Percentiles rank a stretch among this genome's conserved stretches.
Evolutionary conservation across 1,140 invertebrate genomes (phyloP).

Genomic region (Telenomus remus): DNA sequence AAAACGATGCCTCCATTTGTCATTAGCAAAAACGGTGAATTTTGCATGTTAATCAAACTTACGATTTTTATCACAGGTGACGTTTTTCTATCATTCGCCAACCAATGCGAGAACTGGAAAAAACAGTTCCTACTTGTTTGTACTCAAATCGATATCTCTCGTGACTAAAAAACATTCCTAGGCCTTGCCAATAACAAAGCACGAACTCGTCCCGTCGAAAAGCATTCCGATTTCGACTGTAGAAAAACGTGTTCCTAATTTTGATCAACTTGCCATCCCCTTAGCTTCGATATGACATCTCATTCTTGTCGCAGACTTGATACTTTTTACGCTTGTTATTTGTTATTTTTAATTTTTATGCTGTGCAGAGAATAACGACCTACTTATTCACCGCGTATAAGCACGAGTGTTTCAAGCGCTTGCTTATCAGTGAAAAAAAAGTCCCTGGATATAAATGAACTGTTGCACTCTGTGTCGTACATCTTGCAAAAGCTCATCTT

Average conservation of each 20-base stretch:
- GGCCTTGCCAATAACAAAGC: constrained; percentile 2
- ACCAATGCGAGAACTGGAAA: constrained; percentile 9
- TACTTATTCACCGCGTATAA: constrained; percentile 53
- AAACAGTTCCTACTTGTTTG: constrained; percentile 10
- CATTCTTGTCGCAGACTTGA: no score
- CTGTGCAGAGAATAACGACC: constrained; percentile 51
- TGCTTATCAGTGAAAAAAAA: constrained; percentile 38
- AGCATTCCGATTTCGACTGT: constrained; percentile 2
- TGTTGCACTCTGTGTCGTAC: constrained; percentile 28
- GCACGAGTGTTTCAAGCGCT: constrained; percentile 42
- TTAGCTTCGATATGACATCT: not conserved
- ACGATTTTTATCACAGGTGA: no score
- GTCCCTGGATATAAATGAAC: constrained; percentile 40
- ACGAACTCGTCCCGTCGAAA: constrained; percentile 3
- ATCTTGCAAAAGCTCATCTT: constrained; percentile 44
- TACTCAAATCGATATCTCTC: constrained; percentile 29
- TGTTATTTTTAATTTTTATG: no score
- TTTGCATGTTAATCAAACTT: constrained; percentile 33
- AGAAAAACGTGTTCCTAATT: constrained; percentile 1
- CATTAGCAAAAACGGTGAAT: constrained; percentile 7
- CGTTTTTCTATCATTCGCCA: no score
- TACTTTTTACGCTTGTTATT: no score
- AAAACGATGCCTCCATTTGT: no score
- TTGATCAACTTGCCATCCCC: not conserved
- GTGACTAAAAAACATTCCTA: constrained; percentile 25